Evolutionary conservation across 1,140 invertebrate species (phyloP).

Genomic region (Drosophila kanapiae): DNA sequence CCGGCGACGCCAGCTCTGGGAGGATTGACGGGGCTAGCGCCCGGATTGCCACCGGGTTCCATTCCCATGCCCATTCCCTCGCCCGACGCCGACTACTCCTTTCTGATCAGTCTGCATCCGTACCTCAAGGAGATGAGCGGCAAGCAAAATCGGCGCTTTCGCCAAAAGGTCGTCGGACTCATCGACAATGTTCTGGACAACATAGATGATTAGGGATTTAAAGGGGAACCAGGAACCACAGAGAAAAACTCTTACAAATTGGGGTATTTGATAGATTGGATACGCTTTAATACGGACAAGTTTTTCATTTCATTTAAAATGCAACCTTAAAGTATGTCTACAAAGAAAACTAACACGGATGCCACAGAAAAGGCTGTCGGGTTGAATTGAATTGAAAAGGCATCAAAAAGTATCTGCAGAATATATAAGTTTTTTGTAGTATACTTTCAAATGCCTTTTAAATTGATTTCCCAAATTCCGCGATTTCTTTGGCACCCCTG

Average conservation of each 20-base stretch:
- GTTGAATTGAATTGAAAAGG: not conserved
- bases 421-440: no score
- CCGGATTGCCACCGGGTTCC: constrained; percentile 8
- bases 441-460: no score
- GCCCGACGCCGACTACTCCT: constrained; percentile 77
- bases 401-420: not conserved
- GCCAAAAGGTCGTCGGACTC: constrained; percentile 76
- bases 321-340: not conserved
- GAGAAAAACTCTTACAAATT: not conserved
- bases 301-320: not conserved
- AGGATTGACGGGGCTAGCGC: not conserved
- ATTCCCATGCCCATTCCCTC: constrained; percentile 16
- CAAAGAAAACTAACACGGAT: not conserved
- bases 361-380: not conserved
- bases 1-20: constrained; percentile 12
- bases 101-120: constrained; percentile 79
- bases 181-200: constrained; percentile 80
- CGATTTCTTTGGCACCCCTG: no score
- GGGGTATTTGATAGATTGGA: not conserved
- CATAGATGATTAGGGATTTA: constrained; percentile 40
- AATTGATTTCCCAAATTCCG: no score
- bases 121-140: constrained; percentile 80
- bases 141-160: constrained; percentile 79
- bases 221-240: not conserved
- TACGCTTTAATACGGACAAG: not conserved